These are phyloP conservation scores for Zapus hudsonius DNA, from an alignment of 2,113 vertebrate genomes.

Conservation along the genomic window DNA sequence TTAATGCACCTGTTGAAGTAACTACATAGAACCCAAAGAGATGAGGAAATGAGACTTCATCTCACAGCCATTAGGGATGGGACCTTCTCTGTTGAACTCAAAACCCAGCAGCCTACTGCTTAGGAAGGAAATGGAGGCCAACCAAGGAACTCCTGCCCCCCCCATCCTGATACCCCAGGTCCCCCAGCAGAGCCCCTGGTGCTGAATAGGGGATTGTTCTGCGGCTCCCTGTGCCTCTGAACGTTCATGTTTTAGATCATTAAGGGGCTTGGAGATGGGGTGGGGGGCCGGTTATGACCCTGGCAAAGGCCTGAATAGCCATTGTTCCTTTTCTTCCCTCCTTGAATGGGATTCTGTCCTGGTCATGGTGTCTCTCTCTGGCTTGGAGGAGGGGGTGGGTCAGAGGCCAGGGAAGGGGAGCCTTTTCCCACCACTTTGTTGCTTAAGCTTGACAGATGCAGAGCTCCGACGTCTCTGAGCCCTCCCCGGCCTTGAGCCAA, in stretches of 20 bases:
- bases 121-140: constrained; percentile 44
- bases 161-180: neutral
- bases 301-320: constrained; percentile 85
- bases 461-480: neutral
- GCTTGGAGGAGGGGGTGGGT: constrained; percentile 59
- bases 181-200: constrained; percentile 48
- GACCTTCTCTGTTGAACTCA: neutral
- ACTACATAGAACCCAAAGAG: neutral
- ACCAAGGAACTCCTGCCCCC: neutral
- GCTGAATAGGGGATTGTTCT: constrained; percentile 87
- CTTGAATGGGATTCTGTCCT: constrained; percentile 85
- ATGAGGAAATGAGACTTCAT: constrained; percentile 47
- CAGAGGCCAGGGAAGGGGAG: constrained; percentile 33
- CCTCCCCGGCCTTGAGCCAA: neutral
- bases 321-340: constrained; percentile 87
- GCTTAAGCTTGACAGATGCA: constrained; percentile 76
- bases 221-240: constrained; percentile 80
- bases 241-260: constrained; percentile 89
- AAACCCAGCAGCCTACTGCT: neutral
- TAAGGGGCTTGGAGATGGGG: constrained; percentile 83
- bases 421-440: constrained; percentile 82
- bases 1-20: neutral
- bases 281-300: constrained; percentile 85
- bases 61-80: neutral
- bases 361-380: constrained; percentile 66